These are phyloP conservation scores for Charadrius vociferus DNA, from an alignment of 2,113 vertebrate species.

Conservation along the genomic window DNA sequence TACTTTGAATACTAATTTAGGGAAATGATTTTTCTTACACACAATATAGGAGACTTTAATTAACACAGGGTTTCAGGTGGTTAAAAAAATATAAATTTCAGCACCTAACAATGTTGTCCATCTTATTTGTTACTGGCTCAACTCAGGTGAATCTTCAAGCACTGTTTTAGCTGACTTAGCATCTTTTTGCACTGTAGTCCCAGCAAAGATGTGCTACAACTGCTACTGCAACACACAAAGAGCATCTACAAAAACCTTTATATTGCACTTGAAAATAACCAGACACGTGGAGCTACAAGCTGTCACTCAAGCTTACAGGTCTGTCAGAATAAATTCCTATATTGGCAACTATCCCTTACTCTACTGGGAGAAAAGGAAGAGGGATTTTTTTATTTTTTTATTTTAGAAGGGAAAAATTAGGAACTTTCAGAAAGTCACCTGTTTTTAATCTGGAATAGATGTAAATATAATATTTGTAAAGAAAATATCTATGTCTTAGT, in stretches of 20 bases:
- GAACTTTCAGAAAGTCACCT: not conserved
- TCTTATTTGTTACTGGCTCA: not conserved
- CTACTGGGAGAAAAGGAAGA: not conserved
- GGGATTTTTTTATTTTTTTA: accelerated
- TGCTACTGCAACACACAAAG: not conserved
- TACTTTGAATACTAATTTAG: not conserved
- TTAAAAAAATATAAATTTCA: not conserved
- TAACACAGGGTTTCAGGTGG: accelerated
- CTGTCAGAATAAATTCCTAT: not conserved
- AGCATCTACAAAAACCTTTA: not conserved
- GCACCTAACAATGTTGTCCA: not conserved
- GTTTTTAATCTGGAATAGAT: not conserved
- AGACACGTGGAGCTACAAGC: not conserved
- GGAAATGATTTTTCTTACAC: not conserved
- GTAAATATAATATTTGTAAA: not conserved
- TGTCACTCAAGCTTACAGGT: not conserved
- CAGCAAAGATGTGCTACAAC: not conserved
- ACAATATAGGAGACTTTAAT: not conserved
- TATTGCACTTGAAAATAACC: not conserved
- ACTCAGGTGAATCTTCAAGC: not conserved
- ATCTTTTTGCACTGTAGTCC: not conserved
- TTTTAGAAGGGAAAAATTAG: not conserved
- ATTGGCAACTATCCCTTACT: not conserved
- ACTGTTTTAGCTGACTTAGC: not conserved
- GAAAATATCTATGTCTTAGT: not conserved